A percentile compares a stretch with the other conserved stretches of the same genome.
phyloP scores from a whole-genome alignment of 2,113 vertebrate genomes.

The Pao palembangensis region DNA sequence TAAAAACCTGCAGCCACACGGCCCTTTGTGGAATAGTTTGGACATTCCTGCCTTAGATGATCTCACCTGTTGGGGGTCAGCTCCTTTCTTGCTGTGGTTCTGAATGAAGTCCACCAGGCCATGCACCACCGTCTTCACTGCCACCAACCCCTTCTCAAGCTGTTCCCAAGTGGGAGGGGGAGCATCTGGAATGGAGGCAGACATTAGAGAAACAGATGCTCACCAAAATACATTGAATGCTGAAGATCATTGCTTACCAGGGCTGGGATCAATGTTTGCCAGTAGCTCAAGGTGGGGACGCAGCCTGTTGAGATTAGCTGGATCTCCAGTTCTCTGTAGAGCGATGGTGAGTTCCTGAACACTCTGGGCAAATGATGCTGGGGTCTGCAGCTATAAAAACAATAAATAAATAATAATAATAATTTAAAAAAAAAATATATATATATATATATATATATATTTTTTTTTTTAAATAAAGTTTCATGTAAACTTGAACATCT shows the following conservation, averaged over 20 bases:
- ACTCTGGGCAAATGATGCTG: slow-evolving; percentile 97
- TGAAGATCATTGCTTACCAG: slow-evolving; percentile 75
- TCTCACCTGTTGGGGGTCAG: slow-evolving; percentile 92
- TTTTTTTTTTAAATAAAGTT: background rate
- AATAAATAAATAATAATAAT: background rate
- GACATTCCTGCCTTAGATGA: no score
- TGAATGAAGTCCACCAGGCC: slow-evolving; percentile 98
- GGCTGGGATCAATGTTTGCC: slow-evolving; percentile 97
- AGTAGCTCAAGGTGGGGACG: slow-evolving; percentile 93
- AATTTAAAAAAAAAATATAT: background rate
- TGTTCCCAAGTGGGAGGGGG: slow-evolving; percentile 97
- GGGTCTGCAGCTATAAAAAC: slow-evolving; percentile 90
- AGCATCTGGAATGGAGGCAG: slow-evolving; percentile 78
- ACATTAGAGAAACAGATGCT: background rate
- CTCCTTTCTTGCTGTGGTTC: slow-evolving; percentile 98
- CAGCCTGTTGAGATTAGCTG: slow-evolving; percentile 94
- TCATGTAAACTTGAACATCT: background rate
- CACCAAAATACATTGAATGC: background rate
- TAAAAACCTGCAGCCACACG: no score
- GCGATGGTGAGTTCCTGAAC: slow-evolving; percentile 98
- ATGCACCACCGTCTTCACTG: slow-evolving; percentile 95
- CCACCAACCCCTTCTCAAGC: slow-evolving; percentile 94
- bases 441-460: no score
- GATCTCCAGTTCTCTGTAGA: slow-evolving; percentile 95
- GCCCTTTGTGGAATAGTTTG: no score